Percentiles rank a stretch among this genome's conserved stretches.
Evolutionary conservation across 1,140 invertebrate species (phyloP).

Genomic region (Halyomorpha halys): DNA sequence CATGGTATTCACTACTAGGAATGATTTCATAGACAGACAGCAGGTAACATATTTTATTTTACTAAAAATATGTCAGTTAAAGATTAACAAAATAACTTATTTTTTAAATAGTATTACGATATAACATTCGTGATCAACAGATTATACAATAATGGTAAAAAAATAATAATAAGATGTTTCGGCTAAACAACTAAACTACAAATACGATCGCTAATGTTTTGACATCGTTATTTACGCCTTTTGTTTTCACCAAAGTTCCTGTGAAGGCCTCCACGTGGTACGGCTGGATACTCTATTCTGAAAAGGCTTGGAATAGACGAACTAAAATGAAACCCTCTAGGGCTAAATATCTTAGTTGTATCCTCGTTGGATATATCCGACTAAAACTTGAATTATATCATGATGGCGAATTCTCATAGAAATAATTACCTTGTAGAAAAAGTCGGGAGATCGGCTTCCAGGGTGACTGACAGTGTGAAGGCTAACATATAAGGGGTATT

Average conservation of each 20-base stretch:
- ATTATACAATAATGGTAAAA: no score
- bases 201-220: neutral
- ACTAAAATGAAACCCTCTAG: neutral
- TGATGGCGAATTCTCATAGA: neutral
- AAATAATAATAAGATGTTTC: no score
- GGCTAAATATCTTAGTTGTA: conserved; percentile 1
- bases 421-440: no score
- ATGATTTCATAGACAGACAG: no score
- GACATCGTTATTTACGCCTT: neutral
- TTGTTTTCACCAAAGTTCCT: neutral
- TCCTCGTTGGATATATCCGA: neutral
- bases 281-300: neutral
- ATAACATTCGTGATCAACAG: no score
- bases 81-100: no score
- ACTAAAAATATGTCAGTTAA: no score
- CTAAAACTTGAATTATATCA: neutral
- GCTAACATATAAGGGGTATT: no score
- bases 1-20: no score
- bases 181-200: no score
- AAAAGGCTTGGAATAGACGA: neutral
- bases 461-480: neutral
- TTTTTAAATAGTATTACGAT: no score
- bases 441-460: neutral
- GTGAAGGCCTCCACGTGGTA: neutral
- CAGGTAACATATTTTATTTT: no score